A percentile compares a stretch with the other conserved stretches of the same genome.
These are phyloP conservation scores for Amblyjoppa proteus DNA, from an alignment of 2,888 invertebrate species.

Conservation along the genomic window DNA sequence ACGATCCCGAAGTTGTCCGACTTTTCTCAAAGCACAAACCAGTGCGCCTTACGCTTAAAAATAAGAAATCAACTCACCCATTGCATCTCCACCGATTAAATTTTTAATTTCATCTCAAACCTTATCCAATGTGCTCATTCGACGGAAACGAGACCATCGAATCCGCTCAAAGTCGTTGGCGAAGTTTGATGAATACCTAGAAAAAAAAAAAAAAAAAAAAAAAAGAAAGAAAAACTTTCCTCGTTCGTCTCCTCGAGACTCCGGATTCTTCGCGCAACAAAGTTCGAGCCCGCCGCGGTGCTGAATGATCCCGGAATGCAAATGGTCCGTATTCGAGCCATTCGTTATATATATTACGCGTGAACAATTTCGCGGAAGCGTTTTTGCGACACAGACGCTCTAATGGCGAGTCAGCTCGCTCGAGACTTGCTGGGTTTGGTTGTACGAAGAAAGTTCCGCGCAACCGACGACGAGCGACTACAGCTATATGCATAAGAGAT, in stretches of 20 bases:
- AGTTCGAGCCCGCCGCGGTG: neutral
- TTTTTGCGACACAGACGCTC: neutral
- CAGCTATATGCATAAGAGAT: neutral
- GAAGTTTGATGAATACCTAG: neutral
- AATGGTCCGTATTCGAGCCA: neutral
- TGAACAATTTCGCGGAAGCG: constrained; percentile 1
- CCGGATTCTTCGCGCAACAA: neutral
- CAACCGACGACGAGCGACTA: neutral
- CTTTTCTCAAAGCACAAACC: too few relatives aligned
- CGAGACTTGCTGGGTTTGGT: neutral
- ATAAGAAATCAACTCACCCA: too few relatives aligned
- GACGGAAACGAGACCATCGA: neutral
- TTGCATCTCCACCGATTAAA: neutral
- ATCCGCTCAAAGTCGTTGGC: neutral
- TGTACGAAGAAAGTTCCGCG: neutral
- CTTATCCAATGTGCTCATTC: neutral
- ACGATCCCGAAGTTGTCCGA: too few relatives aligned
- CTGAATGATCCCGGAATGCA: neutral
- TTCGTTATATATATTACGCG: neutral
- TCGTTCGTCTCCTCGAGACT: neutral
- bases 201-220: too few relatives aligned
- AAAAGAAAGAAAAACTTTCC: neutral
- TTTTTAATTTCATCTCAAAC: neutral
- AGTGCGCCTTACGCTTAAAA: too few relatives aligned
- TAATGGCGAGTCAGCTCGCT: neutral